phyloP scores from a whole-genome alignment of 2,797 vertebrate genomes.

The Borostomias antarcticus region DNA sequence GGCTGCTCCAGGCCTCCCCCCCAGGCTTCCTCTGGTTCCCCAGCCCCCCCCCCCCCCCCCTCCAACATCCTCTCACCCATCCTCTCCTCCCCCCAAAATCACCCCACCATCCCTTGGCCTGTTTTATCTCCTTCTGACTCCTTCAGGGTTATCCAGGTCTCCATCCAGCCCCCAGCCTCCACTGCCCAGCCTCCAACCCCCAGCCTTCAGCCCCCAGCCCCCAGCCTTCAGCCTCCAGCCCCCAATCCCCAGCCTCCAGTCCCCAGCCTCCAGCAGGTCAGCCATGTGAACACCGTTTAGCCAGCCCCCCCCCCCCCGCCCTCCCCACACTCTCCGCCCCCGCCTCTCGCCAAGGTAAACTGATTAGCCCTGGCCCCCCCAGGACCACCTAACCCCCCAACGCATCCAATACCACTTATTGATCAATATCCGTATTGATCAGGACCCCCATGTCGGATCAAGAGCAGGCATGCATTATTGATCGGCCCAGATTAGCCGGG shows the following conservation, averaged over 20 bases:
- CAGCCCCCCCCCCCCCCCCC: background rate
- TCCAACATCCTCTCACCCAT: background rate
- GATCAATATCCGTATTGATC: constrained; percentile 79
- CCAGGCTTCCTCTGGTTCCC: background rate
- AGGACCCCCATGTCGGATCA: constrained; percentile 58
- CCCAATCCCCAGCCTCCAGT: constrained; percentile 9
- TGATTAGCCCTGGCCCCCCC: constrained; percentile 75
- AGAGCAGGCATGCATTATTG: constrained; percentile 68
- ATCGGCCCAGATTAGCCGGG: constrained; percentile 74
- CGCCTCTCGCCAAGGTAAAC: constrained; percentile 70
- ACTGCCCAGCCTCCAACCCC: no score
- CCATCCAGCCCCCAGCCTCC: constrained; percentile 18
- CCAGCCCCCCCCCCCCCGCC: constrained; percentile 61
- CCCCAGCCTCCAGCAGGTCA: constrained; percentile 53
- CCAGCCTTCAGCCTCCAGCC: constrained; percentile 20
- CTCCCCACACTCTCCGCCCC: no score
- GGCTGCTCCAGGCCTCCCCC: constrained; percentile 5
- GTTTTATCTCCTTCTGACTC: constrained; percentile 9
- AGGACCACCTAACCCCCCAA: constrained; percentile 65
- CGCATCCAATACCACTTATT: constrained; percentile 74
- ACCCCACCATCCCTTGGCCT: constrained; percentile 8
- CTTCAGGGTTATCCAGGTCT: constrained; percentile 5
- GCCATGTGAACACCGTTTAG: constrained; percentile 71
- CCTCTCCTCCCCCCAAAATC: background rate
- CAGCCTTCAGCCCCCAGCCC: constrained; percentile 21